Base-by-base conservation (phyloP, 2,888 invertebrate species). In the Pterostichus niger region DNA sequence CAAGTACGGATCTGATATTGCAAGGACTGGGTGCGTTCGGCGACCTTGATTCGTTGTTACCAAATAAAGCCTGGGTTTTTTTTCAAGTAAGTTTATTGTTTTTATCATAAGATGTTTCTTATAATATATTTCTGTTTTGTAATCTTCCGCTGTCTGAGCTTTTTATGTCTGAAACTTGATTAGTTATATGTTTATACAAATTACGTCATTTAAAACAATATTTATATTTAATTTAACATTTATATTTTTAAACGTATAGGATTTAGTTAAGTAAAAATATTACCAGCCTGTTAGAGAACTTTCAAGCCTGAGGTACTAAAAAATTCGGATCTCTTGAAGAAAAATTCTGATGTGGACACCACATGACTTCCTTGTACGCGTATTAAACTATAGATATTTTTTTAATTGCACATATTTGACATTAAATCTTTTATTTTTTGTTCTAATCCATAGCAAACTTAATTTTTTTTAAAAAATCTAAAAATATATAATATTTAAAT, bases 1-100 rank as follows among this genome's bases (percentile, higher is more conserved):
- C 4, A 11, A 49, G 64, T 35, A 64, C 68, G 46, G 68, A 71
- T 71, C 68, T 71, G 68, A 71, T 71, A 71, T 40, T 71, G 44
- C 64, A 64, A 13, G 13, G 13, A 33, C 31, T n/a, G 9, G 31
- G 4, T 31, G 24, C 24, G 31, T 11, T 35, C 35, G 10, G 1
- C 49, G 54, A 35, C 76, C 35, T 77, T 77, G 76, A 40, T 13
- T 71, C 35, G 52, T n/a, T 52, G 56, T 77, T 77, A 17, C 17
- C 52, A 59, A 78, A 75, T 61, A 35, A 59, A 40, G 56, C 11
- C 35, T 31, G 11, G 13, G 1, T 59, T 56, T 59, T 78, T 56
- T n/a, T 44, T 15, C 10, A 56, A 11, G 35, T 54, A 24, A 56
- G 31, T 35, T 33, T 64, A 35, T 64, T 64, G 64, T 35, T 64